phyloP scores from a whole-genome alignment of 2,888 invertebrate species.

The Tenthredo distinguenda region DNA sequence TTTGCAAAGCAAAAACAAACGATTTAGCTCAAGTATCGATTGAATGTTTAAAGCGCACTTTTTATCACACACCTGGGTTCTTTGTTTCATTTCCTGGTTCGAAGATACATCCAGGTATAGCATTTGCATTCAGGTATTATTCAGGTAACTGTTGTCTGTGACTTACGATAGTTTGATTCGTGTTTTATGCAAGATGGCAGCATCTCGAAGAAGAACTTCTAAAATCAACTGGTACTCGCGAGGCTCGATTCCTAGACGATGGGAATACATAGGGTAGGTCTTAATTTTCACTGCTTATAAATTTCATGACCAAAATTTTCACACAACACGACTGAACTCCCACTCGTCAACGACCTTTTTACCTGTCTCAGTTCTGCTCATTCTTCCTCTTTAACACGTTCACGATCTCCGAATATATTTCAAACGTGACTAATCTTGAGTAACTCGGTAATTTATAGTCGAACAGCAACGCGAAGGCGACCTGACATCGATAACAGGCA shows the following conservation, averaged over 20 bases:
- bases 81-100: not conserved
- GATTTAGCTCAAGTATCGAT: not conserved
- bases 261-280: not conserved
- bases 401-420: not conserved
- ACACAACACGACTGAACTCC: not conserved
- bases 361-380: constrained; percentile 36
- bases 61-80: not conserved
- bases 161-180: constrained; percentile 45
- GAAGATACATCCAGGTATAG: not conserved
- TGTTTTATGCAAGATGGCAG: constrained; percentile 44
- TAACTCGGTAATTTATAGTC: not conserved
- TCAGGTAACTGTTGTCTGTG: not conserved
- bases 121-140: not conserved
- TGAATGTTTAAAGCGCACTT: not conserved
- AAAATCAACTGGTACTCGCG: constrained; percentile 58
- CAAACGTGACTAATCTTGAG: not conserved
- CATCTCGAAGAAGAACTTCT: constrained; percentile 59
- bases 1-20: not conserved
- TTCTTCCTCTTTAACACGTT: constrained; percentile 6
- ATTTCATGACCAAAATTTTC: not conserved
- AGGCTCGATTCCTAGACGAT: constrained; percentile 31
- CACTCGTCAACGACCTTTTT: not conserved
- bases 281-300: not conserved
- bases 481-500: constrained; percentile 26
- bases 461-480: not conserved